phyloP scores from a whole-genome alignment of 2,797 vertebrate genomes.

The Gila robusta region DNA sequence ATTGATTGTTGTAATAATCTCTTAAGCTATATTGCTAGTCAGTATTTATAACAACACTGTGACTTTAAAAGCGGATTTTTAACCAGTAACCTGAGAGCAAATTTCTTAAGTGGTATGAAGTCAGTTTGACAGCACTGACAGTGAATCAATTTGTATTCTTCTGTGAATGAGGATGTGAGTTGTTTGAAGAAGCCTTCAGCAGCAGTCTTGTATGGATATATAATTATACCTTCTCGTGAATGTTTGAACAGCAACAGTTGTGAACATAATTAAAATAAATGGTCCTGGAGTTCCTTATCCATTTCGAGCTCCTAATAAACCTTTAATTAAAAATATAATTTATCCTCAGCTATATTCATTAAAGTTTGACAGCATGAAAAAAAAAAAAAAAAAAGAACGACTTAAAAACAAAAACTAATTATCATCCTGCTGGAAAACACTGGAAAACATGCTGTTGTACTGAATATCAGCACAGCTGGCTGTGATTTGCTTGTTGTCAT shows the following conservation, averaged over 20 bases:
- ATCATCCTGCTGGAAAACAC: background rate
- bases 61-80: constrained; percentile 22
- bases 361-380: background rate
- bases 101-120: background rate
- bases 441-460: background rate
- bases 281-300: background rate
- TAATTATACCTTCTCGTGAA: background rate
- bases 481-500: background rate
- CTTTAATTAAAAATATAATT: background rate
- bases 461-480: constrained; percentile 3
- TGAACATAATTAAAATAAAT: background rate
- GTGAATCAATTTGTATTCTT: background rate
- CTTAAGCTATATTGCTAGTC: background rate
- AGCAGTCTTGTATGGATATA: background rate
- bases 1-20: background rate
- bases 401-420: too few species aligned
- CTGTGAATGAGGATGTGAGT: background rate
- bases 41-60: background rate
- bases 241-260: constrained; percentile 37
- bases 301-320: background rate
- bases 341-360: background rate
- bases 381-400: background rate
- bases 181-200: constrained; percentile 2
- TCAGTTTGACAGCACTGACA: constrained; percentile 21
- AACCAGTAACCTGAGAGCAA: constrained; percentile 9